Percentiles rank a stretch among this genome's conserved stretches.
These are phyloP conservation scores for Cuniculus paca DNA, from an alignment of 2,797 vertebrate genomes.

Conservation along the genomic window DNA sequence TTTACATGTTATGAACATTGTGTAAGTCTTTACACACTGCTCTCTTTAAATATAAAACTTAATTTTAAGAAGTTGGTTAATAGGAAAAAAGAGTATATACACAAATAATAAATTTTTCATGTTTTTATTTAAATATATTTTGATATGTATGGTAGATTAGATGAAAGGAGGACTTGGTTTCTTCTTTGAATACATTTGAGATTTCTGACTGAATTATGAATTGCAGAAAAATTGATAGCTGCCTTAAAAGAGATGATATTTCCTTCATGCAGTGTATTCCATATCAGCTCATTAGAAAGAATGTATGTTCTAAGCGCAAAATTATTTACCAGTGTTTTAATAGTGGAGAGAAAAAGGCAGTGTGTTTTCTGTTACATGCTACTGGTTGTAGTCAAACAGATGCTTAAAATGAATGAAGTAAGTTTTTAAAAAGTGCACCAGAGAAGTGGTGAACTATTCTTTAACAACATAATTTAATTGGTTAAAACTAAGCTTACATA, in stretches of 20 bases:
- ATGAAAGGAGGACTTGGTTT: background rate
- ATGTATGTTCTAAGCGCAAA: constrained; percentile 2
- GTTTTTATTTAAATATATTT: constrained; percentile 50
- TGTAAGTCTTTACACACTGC: constrained; percentile 17
- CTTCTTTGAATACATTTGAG: constrained; percentile 21
- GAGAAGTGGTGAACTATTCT: constrained; percentile 44
- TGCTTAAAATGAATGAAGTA: constrained; percentile 40
- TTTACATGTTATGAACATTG: constrained; percentile 55
- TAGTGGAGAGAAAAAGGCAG: background rate
- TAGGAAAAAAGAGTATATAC: background rate
- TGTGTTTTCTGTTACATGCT: constrained; percentile 1
- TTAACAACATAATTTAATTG: constrained; percentile 34
- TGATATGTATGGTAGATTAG: background rate
- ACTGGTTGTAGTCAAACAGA: constrained; percentile 41
- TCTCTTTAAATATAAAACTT: constrained; percentile 59
- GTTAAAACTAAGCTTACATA: constrained; percentile 53
- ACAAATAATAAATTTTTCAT: constrained; percentile 52
- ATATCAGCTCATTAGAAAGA: constrained; percentile 21
- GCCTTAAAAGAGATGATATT: constrained; percentile 48
- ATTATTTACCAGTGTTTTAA: constrained; percentile 39
- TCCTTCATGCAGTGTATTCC: background rate
- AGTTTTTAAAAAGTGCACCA: constrained; percentile 14
- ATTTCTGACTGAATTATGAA: constrained; percentile 52
- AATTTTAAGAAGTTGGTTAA: background rate
- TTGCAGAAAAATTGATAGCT: constrained; percentile 32